Evolutionary conservation across 2,797 vertebrate genomes (phyloP).

Genomic region (Otus scops): DNA sequence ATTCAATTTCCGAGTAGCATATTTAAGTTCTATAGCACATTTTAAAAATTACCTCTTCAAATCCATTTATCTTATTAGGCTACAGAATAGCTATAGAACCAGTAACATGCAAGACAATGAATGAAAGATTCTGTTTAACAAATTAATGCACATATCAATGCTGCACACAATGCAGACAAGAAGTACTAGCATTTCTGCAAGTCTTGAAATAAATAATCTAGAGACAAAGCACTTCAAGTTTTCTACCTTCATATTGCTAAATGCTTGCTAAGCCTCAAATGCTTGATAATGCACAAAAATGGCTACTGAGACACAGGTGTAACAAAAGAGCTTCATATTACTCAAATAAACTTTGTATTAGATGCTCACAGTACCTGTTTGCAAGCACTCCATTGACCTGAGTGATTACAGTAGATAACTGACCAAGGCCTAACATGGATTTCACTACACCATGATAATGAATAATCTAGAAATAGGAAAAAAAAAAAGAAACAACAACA

Average conservation of each 20-base stretch:
- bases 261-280: not conserved
- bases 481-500: not conserved
- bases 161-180: not conserved
- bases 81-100: not conserved
- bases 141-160: not conserved
- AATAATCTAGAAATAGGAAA: conserved; percentile 81
- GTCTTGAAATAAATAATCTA: not conserved
- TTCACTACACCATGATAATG: conserved; percentile 97
- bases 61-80: not conserved
- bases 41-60: not conserved
- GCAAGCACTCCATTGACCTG: conserved; percentile 96
- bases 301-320: not conserved
- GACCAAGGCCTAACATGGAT: conserved; percentile 96
- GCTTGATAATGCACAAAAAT: not conserved
- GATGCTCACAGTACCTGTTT: conserved; percentile 82
- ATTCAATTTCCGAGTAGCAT: not conserved
- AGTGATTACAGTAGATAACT: conserved; percentile 95
- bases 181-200: not conserved
- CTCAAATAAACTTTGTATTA: not conserved
- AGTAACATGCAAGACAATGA: not conserved
- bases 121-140: not conserved
- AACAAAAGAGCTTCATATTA: not conserved
- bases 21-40: not conserved
- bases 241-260: not conserved
- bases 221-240: not conserved